Conservation (phyloP, 2,888 invertebrate genomes). For the Hermodice carunculata region DNA sequence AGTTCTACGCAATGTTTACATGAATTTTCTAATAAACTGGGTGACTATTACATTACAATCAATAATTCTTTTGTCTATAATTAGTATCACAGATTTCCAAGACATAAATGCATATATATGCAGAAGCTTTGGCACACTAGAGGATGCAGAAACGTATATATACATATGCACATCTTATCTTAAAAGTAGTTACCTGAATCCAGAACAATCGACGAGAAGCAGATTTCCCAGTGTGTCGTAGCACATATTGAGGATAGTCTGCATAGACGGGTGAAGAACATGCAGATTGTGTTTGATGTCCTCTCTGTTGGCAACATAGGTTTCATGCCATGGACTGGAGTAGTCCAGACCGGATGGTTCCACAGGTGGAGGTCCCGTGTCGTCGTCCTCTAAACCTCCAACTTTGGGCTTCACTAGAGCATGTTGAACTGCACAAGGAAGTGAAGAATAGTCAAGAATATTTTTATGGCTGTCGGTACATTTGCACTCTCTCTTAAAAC, state of each 20-base stretch:
- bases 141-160: too few relatives aligned
- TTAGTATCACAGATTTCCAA: too few relatives aligned
- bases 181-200: slow-evolving; percentile 52
- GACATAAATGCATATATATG: too few relatives aligned
- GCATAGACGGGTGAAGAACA: slow-evolving; percentile 68
- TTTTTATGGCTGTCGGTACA: too few relatives aligned
- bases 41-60: too few relatives aligned
- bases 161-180: too few relatives aligned
- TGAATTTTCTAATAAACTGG: too few relatives aligned
- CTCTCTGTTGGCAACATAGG: slow-evolving; percentile 53
- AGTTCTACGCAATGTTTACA: too few relatives aligned
- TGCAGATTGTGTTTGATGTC: slow-evolving; percentile 61
- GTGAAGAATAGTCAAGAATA: too few relatives aligned
- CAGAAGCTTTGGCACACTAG: too few relatives aligned
- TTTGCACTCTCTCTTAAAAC: too few relatives aligned
- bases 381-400: slow-evolving; percentile 66
- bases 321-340: slow-evolving; percentile 68
- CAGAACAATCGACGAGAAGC: slow-evolving; percentile 63
- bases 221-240: slow-evolving; percentile 63
- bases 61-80: too few relatives aligned
- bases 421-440: slow-evolving; percentile 62
- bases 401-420: slow-evolving; percentile 66
- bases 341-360: slow-evolving; percentile 68
- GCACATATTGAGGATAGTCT: slow-evolving; percentile 65
- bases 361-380: slow-evolving; percentile 60